Percentiles rank a stretch among this genome's conserved stretches.
These are phyloP conservation scores for Halyomorpha halys DNA, from an alignment of 1,140 invertebrate genomes.

Conservation along the genomic window DNA sequence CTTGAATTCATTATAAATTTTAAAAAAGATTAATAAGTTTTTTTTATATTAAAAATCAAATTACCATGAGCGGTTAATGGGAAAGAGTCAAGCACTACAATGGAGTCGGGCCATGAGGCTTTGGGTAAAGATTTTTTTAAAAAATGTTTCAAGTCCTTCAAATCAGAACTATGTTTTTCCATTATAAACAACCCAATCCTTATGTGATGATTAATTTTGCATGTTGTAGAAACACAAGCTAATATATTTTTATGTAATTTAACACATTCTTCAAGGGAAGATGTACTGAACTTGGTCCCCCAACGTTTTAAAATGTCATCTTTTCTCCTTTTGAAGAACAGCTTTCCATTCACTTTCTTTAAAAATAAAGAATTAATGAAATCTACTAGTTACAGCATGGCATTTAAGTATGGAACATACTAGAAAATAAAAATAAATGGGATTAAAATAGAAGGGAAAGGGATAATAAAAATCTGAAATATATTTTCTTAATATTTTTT, in stretches of 20 bases:
- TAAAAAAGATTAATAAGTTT: not conserved
- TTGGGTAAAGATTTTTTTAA: slow-evolving; percentile 27
- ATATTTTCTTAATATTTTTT: no score
- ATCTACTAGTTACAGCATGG: no score
- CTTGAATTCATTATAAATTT: no score
- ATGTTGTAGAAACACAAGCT: slow-evolving; percentile 1
- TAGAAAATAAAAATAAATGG: no score
- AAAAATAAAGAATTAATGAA: no score
- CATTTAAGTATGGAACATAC: no score
- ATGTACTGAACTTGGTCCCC: slow-evolving; percentile 54
- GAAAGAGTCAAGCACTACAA: slow-evolving; percentile 41
- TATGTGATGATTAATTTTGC: not conserved
- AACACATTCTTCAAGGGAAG: slow-evolving; percentile 45
- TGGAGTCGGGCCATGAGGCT: slow-evolving; percentile 41
- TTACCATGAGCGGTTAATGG: slow-evolving; percentile 52
- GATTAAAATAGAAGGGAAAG: no score
- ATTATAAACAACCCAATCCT: slow-evolving; percentile 25
- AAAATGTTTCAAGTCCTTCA: slow-evolving; percentile 11
- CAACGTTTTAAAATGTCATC: slow-evolving; percentile 62
- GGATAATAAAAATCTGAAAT: no score
- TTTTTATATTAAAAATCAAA: slow-evolving; percentile 31
- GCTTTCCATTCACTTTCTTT: slow-evolving; percentile 13
- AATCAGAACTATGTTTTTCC: not conserved
- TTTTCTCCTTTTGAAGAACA: slow-evolving; percentile 41
- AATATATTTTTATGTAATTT: slow-evolving; percentile 38